Evolutionary conservation across 2,113 vertebrate genomes (phyloP).

Genomic region (Ceuthmochares aereus): DNA sequence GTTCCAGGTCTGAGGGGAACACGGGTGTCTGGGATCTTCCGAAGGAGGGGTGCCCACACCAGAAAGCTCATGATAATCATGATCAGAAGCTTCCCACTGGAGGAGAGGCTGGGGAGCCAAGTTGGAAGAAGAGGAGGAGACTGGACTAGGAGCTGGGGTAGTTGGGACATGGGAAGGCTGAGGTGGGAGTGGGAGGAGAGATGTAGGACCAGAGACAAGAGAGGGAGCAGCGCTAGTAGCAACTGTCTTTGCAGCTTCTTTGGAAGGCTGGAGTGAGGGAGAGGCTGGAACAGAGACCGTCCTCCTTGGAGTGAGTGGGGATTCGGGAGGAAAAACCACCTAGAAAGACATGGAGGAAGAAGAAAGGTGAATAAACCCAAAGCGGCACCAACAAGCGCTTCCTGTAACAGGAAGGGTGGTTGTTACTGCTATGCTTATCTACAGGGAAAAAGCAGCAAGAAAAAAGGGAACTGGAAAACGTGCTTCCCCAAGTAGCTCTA

Average conservation of each 20-base stretch:
- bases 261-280: conserved; percentile 60
- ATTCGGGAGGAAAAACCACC: conserved; percentile 90
- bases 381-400: background rate
- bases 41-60: background rate
- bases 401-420: background rate
- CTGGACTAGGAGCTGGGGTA: conserved; percentile 34
- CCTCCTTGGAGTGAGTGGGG: conserved; percentile 85
- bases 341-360: conserved; percentile 74
- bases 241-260: conserved; percentile 50
- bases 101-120: conserved; percentile 55
- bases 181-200: conserved; percentile 60
- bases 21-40: conserved; percentile 1
- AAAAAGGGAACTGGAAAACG: background rate
- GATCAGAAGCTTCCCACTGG: conserved; percentile 46
- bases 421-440: background rate
- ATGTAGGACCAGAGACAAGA: conserved; percentile 49
- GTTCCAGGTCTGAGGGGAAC: conserved; percentile 17
- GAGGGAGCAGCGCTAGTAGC: conserved; percentile 18
- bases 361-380: conserved; percentile 47
- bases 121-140: conserved; percentile 33
- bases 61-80: conserved; percentile 64
- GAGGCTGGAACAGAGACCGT: conserved; percentile 80
- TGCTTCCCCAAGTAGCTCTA: background rate
- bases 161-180: conserved; percentile 45
- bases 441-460: background rate